Percentiles rank a stretch among this genome's conserved stretches.
Conservation (phyloP, 2,113 vertebrate species). For the Andinoacara biseriatus region DNA sequence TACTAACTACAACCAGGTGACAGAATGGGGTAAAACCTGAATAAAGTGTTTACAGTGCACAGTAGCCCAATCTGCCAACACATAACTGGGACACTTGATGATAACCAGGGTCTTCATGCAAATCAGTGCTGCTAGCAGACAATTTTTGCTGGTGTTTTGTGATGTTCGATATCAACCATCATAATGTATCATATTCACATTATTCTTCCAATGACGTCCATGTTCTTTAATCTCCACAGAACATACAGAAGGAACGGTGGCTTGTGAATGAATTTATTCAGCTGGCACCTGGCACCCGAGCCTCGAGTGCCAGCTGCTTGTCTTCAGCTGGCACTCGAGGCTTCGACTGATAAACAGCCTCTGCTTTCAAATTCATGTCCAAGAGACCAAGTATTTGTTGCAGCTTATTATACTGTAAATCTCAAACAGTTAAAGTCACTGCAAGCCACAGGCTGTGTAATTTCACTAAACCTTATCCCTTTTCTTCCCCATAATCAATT, state of each 20-base stretch:
- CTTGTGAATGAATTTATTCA: slow-evolving; percentile 9
- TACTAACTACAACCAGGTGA: neutral
- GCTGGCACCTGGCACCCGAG: neutral
- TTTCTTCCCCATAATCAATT: neutral
- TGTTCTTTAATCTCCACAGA: neutral
- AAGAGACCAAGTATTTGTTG: slow-evolving; percentile 1
- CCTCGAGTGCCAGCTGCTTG: neutral
- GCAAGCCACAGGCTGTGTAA: neutral
- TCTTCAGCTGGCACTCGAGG: neutral
- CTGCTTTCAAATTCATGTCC: neutral
- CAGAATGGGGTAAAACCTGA: neutral
- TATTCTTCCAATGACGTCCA: neutral
- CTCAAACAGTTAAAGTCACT: neutral
- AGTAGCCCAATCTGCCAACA: neutral
- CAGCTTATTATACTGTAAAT: neutral
- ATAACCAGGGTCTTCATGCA: neutral
- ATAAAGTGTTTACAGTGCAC: neutral
- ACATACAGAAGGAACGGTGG: neutral
- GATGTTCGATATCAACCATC: neutral
- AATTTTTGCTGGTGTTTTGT: too few relatives aligned
- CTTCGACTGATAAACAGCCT: neutral
- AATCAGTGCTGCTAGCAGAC: neutral
- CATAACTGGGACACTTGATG: neutral
- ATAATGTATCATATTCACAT: neutral
- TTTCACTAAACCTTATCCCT: neutral